phyloP scores from a whole-genome alignment of 2,113 vertebrate species.

The Lepus timidus region DNA sequence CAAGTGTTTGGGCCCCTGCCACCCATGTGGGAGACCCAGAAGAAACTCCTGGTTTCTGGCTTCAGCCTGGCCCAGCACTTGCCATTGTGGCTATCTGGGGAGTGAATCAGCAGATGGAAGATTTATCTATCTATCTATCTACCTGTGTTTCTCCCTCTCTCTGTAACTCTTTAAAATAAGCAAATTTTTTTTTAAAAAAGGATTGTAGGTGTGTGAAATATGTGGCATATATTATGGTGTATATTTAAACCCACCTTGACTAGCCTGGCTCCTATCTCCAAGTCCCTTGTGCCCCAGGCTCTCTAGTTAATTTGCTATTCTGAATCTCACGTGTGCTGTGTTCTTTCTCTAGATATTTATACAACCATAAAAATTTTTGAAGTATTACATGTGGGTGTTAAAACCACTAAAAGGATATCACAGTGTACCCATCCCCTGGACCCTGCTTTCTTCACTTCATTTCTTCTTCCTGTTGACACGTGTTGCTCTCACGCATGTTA shows the following conservation, averaged over 20 bases:
- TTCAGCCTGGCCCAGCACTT: too few relatives aligned
- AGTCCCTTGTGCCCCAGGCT: background rate
- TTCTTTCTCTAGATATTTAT: conserved; percentile 21
- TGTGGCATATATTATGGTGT: background rate
- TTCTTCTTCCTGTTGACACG: conserved; percentile 41
- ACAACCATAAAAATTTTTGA: background rate
- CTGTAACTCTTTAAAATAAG: too few relatives aligned
- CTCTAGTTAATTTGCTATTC: background rate
- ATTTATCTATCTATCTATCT: too few relatives aligned
- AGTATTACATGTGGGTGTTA: background rate
- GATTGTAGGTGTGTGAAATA: too few relatives aligned
- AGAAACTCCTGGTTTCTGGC: too few relatives aligned
- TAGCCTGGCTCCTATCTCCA: background rate
- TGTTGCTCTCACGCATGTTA: conserved; percentile 18
- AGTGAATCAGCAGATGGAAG: too few relatives aligned
- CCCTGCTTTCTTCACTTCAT: background rate
- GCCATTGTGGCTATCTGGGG: too few relatives aligned
- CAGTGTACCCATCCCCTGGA: background rate
- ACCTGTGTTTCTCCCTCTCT: too few relatives aligned
- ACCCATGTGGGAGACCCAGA: too few relatives aligned
- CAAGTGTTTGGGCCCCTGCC: too few relatives aligned
- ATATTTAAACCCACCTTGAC: background rate
- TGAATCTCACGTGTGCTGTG: background rate
- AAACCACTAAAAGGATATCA: background rate
- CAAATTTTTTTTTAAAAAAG: too few relatives aligned